Evolutionary conservation across 2,888 invertebrate species (phyloP), one percentile per base, ranked within the genome.

Genomic region (Laothoe populi): DNA sequence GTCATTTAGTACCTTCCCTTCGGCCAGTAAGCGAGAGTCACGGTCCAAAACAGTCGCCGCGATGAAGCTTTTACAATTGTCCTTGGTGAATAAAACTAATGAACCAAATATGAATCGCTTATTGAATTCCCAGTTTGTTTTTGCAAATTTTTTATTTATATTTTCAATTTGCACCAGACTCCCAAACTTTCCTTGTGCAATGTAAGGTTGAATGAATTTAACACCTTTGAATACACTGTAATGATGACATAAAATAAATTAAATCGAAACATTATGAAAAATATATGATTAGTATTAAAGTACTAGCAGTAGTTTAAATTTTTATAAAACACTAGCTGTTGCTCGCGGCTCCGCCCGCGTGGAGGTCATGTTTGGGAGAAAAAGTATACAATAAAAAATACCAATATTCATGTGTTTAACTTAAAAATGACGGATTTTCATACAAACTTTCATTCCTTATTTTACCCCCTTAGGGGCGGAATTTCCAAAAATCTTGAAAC

Each of bases 91-190:
- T 69, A 96, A 94, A 0, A 98, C 81, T 57, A 97, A 86, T 0
- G 96, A 94, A 0, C 97, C 97, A 80, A 84, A 95, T 75, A 96
- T 91, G 59, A 96, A 94, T 59, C 95, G 84, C 74, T 95, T 95
- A 69, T 78, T 88, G 60, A 88, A 75, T 0, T 72, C 67, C 90
- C 90, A 90, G 44, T 86, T 86, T 7, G 83, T 90, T 76, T 53
- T 90, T 73, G 73, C 78, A 42, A 85, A 82, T 67, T 68, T 75
- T 74, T 70, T 87, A 71, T 72, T 82, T 1, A 61, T 74, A 4
- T 62, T 70, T 62, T 87, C 82, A 0, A 91, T 71, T 66, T 86
- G 78, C 11, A 88, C 75, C 0, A 88, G 57, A 5, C 82, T 70
- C 3, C 93, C 93, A 16, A 88, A 64, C 65, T 79, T 85, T 3